Base-by-base conservation (phyloP, 2,113 vertebrate genomes). In the Rhinoderma darwinii region DNA sequence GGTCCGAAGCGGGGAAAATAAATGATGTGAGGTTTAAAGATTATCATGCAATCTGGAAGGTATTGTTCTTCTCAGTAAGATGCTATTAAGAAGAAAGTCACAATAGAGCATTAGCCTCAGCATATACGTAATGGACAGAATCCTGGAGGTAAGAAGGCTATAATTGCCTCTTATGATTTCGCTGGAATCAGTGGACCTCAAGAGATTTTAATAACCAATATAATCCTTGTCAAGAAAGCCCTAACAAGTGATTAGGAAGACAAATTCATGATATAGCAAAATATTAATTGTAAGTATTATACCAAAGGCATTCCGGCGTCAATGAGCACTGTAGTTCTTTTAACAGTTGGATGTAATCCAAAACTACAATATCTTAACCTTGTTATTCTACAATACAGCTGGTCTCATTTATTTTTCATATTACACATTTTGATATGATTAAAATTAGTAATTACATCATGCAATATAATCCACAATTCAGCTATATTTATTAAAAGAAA, bases 181-280 rank as follows among this genome's bases (percentile, higher is more conserved):
- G 50, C 70, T 75, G 50, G 70, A 84, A 84, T 59, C 70, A 73
- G 37, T 59, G 25, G 51, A 59, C 68, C 70, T 61, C 82, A 74
- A 37, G 68, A 84, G 81, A 83, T 35, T 43, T 51, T 84, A 84
- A 84, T 75, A 59, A 76, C 70, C 83, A 75, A 84, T 74, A 75
- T 84, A 75, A 84, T 74, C 83, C 83, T 84, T 84, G 68, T 84
- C 72, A 84, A 75, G 70, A 76, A 61, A 74, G 43, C 63, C 43
- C 61, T 83, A 72, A 70, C 25, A 82, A 68, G 59, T 70, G 50
- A 84, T 84, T 75, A 75, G 47, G 50, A 84, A 75, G 83, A 84
- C 50, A 84, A 84, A 84, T 84, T 37, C 70, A 84, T 76, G 35
- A 75, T 61, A 76, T 61, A 35, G 37, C 83, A 84, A 75, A 75